Percentiles rank a stretch among this genome's conserved stretches.
Conservation (phyloP, 2,888 invertebrate species). For the Plagodis dolabraria region DNA sequence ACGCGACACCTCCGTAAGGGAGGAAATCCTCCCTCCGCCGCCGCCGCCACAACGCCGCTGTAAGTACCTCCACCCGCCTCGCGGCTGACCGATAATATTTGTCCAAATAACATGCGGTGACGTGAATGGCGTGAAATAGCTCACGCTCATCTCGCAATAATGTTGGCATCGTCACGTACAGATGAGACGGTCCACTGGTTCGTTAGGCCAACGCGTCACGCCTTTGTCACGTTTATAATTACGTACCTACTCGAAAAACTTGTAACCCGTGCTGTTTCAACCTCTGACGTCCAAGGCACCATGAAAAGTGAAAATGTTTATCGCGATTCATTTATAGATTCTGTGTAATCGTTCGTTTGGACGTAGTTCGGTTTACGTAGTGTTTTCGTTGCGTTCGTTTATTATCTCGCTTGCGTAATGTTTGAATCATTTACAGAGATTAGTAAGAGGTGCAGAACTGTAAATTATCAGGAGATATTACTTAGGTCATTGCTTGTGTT, state of each 20-base stretch:
- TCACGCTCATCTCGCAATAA: constrained; percentile 55
- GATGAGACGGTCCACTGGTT: constrained; percentile 39
- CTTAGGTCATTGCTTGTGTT: background rate
- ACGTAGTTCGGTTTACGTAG: constrained; percentile 64
- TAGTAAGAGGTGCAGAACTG: constrained; percentile 9
- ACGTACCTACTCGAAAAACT: constrained; percentile 58
- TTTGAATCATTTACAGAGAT: constrained; percentile 21
- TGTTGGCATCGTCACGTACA: constrained; percentile 52
- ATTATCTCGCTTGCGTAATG: constrained; percentile 42
- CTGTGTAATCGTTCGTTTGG: constrained; percentile 60
- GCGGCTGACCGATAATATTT: constrained; percentile 58
- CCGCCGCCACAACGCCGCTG: background rate
- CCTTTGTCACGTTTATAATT: constrained; percentile 69
- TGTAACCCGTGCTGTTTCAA: constrained; percentile 61
- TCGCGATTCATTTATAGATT: constrained; percentile 65
- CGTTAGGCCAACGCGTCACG: constrained; percentile 51
- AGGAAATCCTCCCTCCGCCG: background rate
- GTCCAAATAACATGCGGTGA: constrained; percentile 58
- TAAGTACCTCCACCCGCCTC: too few species aligned
- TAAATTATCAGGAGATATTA: constrained; percentile 3
- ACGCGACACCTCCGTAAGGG: constrained; percentile 5
- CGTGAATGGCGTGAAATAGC: constrained; percentile 57
- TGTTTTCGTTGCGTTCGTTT: constrained; percentile 39
- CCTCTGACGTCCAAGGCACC: constrained; percentile 66
- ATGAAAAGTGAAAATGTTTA: constrained; percentile 62